Conservation (phyloP, 2,797 vertebrate species). For the Erithacus rubecula region DNA sequence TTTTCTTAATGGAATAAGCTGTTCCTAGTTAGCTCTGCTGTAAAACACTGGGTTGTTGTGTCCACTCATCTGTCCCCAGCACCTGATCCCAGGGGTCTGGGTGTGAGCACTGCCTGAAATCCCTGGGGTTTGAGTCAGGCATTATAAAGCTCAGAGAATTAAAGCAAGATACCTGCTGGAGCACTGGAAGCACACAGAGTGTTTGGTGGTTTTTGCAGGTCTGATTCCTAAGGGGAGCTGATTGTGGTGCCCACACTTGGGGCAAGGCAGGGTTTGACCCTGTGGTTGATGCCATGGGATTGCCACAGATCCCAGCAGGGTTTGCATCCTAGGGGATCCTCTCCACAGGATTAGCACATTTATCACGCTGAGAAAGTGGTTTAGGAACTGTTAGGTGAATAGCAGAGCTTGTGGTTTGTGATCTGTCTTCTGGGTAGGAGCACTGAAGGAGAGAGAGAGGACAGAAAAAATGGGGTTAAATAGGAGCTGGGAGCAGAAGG, state of each 20-base stretch:
- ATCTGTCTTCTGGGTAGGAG: not conserved
- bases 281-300: not conserved
- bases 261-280: not conserved
- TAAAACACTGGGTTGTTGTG: not conserved
- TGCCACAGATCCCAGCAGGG: too few relatives aligned
- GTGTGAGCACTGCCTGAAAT: not conserved
- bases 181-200: not conserved
- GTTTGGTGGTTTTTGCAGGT: not conserved
- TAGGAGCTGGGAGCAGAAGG: not conserved
- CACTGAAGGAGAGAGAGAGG: not conserved
- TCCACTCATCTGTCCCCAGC: not conserved
- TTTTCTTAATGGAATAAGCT: not conserved
- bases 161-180: not conserved
- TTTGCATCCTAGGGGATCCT: not conserved
- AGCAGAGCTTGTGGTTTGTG: not conserved
- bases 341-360: not conserved
- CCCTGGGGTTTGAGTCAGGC: not conserved
- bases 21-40: not conserved
- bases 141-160: not conserved
- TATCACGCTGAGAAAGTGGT: fast-evolving
- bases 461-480: not conserved
- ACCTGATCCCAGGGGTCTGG: fast-evolving
- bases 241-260: fast-evolving
- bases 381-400: not conserved
- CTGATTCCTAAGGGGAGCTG: not conserved